These are phyloP conservation scores for Ispidina lecontei DNA, from an alignment of 2,797 vertebrate species.

Conservation along the genomic window DNA sequence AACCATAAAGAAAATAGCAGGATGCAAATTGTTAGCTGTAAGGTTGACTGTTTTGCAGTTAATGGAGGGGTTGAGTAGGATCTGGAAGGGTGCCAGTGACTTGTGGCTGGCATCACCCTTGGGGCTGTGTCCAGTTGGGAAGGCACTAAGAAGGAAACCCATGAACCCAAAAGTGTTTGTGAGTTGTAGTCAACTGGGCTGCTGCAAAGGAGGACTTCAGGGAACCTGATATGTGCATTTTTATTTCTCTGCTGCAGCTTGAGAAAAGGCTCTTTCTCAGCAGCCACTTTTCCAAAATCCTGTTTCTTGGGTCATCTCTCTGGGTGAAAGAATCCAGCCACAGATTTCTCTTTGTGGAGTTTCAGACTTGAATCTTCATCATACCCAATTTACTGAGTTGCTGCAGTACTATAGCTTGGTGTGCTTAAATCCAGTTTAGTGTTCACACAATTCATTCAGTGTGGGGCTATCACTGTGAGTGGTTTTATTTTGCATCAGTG, in stretches of 20 bases:
- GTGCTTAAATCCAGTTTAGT: neutral
- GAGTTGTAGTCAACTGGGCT: slow-evolving; percentile 31
- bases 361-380: neutral
- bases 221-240: neutral
- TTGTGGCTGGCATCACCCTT: slow-evolving; percentile 53
- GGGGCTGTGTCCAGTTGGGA: neutral
- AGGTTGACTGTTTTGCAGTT: slow-evolving; percentile 39
- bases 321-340: neutral
- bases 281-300: neutral
- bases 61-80: slow-evolving; percentile 20
- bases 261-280: neutral
- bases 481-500: neutral
- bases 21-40: slow-evolving; percentile 39
- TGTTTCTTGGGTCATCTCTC: neutral
- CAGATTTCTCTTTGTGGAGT: neutral
- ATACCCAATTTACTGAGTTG: neutral
- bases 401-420: neutral
- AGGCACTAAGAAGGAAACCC: slow-evolving; percentile 26
- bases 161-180: slow-evolving; percentile 34
- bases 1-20: slow-evolving; percentile 52
- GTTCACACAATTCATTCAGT: slow-evolving; percentile 3
- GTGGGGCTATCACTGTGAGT: neutral
- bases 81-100: slow-evolving; percentile 57
- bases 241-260: neutral
- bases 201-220: neutral